phyloP scores from a whole-genome alignment of 2,113 vertebrate species.

The Ceyx margarethae region DNA sequence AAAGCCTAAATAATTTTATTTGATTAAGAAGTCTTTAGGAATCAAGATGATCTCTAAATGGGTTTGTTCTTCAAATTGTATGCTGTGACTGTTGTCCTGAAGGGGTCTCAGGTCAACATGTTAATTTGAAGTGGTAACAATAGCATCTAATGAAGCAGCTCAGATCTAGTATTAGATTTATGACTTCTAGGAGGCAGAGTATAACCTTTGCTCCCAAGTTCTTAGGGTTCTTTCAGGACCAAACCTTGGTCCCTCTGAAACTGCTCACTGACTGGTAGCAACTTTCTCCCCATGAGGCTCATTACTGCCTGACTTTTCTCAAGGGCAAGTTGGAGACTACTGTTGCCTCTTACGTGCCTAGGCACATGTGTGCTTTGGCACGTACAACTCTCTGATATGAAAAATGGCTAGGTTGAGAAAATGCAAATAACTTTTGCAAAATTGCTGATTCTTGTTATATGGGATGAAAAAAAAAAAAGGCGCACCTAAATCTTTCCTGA shows the following conservation, averaged over 20 bases:
- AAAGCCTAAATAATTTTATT: neutral
- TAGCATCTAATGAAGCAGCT: neutral
- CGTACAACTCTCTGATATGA: conserved; percentile 30
- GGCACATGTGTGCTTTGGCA: conserved; percentile 29
- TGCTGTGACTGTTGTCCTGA: neutral
- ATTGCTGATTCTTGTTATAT: conserved; percentile 34
- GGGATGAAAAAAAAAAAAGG: neutral
- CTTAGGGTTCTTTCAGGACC: neutral
- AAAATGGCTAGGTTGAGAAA: neutral
- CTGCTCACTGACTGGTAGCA: neutral
- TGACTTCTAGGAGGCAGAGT: neutral
- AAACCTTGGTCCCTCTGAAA: neutral
- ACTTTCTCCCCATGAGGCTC: neutral
- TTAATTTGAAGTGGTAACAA: neutral
- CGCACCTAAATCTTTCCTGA: neutral
- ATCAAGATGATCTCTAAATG: neutral
- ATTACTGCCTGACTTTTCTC: neutral
- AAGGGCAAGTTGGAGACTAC: neutral
- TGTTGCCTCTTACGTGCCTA: neutral
- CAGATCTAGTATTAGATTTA: neutral
- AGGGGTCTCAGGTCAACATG: neutral
- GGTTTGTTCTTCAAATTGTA: neutral
- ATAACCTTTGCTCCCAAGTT: neutral
- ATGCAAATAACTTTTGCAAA: conserved; percentile 33
- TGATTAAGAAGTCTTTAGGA: neutral